These are phyloP conservation scores for Ctenochaetus hawaiiensis DNA, from an alignment of 2,797 vertebrate species.

Conservation along the genomic window DNA sequence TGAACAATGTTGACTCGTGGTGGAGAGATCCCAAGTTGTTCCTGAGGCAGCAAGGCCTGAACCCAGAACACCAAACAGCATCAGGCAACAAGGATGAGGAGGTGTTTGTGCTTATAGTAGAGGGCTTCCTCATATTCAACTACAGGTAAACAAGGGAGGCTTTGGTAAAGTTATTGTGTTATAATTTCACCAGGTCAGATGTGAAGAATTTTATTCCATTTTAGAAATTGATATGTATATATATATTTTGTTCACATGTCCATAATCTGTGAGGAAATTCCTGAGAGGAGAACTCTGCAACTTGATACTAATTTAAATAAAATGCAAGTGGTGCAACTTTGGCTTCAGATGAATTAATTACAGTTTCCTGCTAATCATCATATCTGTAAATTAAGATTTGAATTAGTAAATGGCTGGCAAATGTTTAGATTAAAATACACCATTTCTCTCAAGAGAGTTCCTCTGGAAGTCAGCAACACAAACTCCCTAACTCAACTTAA, in stretches of 20 bases:
- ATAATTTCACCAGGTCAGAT: background rate
- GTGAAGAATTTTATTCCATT: background rate
- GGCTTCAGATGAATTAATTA: background rate
- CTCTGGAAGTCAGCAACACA: background rate
- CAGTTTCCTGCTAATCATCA: too few species aligned
- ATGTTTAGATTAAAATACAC: background rate
- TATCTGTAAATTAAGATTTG: background rate
- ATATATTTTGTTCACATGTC: too few species aligned
- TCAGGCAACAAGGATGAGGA: conserved; percentile 27
- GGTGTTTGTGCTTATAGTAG: conserved; percentile 89
- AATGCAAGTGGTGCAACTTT: background rate
- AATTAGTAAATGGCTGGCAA: too few species aligned
- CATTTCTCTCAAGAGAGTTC: background rate
- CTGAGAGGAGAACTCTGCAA: too few species aligned
- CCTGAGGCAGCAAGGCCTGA: conserved; percentile 46
- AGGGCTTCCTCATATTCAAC: conserved; percentile 96
- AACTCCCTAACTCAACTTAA: background rate
- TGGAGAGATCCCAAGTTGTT: conserved; percentile 74
- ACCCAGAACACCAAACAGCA: conserved; percentile 7
- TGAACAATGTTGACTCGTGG: conserved; percentile 85
- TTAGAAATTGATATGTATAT: too few species aligned
- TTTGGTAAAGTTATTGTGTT: background rate
- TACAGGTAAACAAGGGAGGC: conserved; percentile 84
- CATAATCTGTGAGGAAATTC: too few species aligned
- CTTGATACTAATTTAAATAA: background rate